Evolutionary conservation across 2,888 invertebrate species (phyloP), one percentile per base, ranked within the genome.

Genomic region (Platycheirus rosarum): DNA sequence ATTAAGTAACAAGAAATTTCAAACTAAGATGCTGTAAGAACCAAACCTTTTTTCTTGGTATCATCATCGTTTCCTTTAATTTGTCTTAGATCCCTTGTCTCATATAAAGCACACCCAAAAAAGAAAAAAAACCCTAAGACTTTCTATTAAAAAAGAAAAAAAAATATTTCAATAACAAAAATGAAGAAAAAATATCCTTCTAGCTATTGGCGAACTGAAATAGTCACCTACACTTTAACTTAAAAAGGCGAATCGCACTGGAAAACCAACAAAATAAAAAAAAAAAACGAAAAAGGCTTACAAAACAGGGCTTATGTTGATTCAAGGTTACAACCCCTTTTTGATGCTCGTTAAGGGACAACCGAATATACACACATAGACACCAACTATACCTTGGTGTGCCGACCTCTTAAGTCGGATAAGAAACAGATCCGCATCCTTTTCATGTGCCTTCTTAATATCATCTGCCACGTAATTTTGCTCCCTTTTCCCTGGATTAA

Each of bases 391-490:
- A 29, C 18, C 44, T 60, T 60, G 1, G 35, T 35, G 18, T 68
- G 57, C n/a, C 37, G 65, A 51, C 46, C 57, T 70, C 46, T 14
- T 66, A 71, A 80, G 69, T 26, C 60, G 40, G 80, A 80, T 76
- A 76, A 80, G 76, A 65, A 70, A 40, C 23, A 51, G 40, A 57
- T 55, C 48, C 42, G 44, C 53, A 68, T 79, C 20, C 55, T 60
- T 76, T 76, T 71, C 20, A 62, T 79, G 74, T 74, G 57, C 62
- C 48, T 55, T 63, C 74, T 60, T 75, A 71, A 76, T 76, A 55
- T 70, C 40, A 26, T 49, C 65, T 55, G 20, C 57, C 8, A 3
- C 32, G 32, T 42, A 14, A 9, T 11, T 16, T 51, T 14, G n/a
- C n/a, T n/a, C n/a, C n/a, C 4, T 46, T 26, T 42, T 29, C 18